Base-by-base conservation (phyloP, 2,888 invertebrate genomes). In the Drosophila vallismaia region DNA sequence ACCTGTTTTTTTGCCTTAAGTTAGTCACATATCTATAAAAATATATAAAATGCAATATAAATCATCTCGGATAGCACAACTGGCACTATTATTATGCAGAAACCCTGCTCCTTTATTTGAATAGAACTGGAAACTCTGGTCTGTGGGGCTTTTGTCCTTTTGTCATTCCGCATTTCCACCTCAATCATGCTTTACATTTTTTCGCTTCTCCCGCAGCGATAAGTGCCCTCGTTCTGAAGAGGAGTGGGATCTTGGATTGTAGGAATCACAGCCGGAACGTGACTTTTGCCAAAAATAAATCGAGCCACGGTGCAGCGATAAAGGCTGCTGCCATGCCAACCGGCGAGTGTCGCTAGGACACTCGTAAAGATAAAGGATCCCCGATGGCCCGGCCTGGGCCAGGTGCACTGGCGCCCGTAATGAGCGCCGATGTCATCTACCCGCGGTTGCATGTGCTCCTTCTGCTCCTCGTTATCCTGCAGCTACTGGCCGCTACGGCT, bases 231-330 rank as follows among this genome's bases (percentile, higher is more conserved):
- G 58, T 28, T 9, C n/a, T 42, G 62, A 57, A 42, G 26, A 45
- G 38, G 29, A 49, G 44, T 26, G 31, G 38, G 54, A 40, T 48
- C 50, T 80, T 54, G 74, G 73, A 19, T 19, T 19, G 14, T 9
- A 70, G 51, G 66, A 87, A 85, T 85, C 82, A 71, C 62, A 68
- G 55, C 48, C 64, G 66, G 54, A 83, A 87, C 82, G 82, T 83
- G 82, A 83, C 82, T 83, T 83, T 79, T 75, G 75, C 71, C 72
- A 50, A 66, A 79, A 67, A 64, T 67, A 74, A 86, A 83, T 77
- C 75, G 74, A 77, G 84, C 71, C 78, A 53, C 71, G 70, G 69
- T 19, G 19, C 71, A 59, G 73, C 70, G 67, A 86, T 84, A 86
- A 79, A 74, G 73, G 67, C 19, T 19, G 40, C 54, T 80, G 80